phyloP scores from a whole-genome alignment of 1,140 invertebrate species.

The Drosophila watanabei region DNA sequence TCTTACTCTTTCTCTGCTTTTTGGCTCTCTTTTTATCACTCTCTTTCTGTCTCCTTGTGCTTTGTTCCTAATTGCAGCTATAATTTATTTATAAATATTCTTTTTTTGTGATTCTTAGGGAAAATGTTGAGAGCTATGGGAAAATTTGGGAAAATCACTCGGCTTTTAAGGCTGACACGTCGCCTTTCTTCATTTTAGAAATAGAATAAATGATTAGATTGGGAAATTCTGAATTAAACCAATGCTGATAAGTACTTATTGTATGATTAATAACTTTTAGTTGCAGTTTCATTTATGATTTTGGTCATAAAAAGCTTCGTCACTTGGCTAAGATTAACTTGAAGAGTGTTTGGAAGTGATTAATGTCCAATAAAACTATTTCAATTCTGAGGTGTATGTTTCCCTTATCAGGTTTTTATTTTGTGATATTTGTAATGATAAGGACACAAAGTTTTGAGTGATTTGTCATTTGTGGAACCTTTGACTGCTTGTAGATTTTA shows the following conservation, averaged over 20 bases:
- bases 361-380: conserved; percentile 25
- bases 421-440: conserved; percentile 14
- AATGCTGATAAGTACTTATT: neutral
- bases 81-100: conserved; percentile 79
- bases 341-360: conserved; percentile 17
- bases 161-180: neutral
- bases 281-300: conserved; percentile 18
- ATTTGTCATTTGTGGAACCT: conserved; percentile 9
- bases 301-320: conserved; percentile 4
- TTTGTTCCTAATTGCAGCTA: conserved; percentile 70
- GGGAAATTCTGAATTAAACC: conserved; percentile 4
- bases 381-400: neutral
- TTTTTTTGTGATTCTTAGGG: conserved; percentile 29
- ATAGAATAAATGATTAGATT: conserved; percentile 16
- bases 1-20: conserved; percentile 4
- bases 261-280: neutral
- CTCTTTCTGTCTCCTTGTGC: conserved; percentile 17
- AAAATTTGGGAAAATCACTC: conserved; percentile 8
- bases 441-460: neutral
- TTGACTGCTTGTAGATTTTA: neutral
- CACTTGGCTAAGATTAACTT: neutral
- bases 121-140: conserved; percentile 25
- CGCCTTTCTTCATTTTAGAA: neutral
- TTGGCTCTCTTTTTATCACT: conserved; percentile 13
- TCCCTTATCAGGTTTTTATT: conserved; percentile 5